Evolutionary conservation across 1,140 invertebrate genomes (phyloP), one percentile per base, ranked within the genome.

Genomic region (Protaetia brevitarsis): DNA sequence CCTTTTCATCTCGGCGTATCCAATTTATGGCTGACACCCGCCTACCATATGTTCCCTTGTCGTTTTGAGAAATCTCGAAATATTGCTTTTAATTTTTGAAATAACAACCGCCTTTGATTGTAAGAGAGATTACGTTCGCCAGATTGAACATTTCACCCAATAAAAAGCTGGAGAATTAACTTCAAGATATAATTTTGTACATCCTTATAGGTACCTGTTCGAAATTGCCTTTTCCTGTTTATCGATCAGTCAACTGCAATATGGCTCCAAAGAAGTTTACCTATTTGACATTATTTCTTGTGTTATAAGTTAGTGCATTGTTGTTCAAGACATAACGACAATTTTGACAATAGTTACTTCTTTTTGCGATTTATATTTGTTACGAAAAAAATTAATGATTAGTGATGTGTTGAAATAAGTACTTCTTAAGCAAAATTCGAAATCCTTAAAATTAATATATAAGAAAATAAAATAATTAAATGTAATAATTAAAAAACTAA

Each of bases 81-180:
- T 51, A 10, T 19, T 21, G 26, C 26, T 51, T 45, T 51, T 23
- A 21, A 51, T 51, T 23, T 51, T 51, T 8, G 11, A 51, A 51
- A 51, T 51, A 51, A 51, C 41, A 51, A 51, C 34, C 34, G 34
- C 34, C 34, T 37, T 37, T 37, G 34, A 37, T 37, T 37, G 16
- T 37, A 16, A 16, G 16, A 37, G 6, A 8, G 19, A 8, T 10
- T 51, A 51, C 6, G 19, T 3, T 3, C 41, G 10, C 41, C 3
- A 51, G 26, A 51, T 51, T 51, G 16, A 23, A 51, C 19, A 19
- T 23, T 21, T 26, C 19, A 6, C 16, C 19, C 26, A 51, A 19
- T 51, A 51, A 51, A 23, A 51, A n/a, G n/a, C 5, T 51, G 5
- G 41, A 2, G 16, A 19, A 6, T 51, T 3, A 51, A 19, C 8